Evolutionary conservation across 2,888 invertebrate species (phyloP).

Genomic region (Drosophila antonietae): DNA sequence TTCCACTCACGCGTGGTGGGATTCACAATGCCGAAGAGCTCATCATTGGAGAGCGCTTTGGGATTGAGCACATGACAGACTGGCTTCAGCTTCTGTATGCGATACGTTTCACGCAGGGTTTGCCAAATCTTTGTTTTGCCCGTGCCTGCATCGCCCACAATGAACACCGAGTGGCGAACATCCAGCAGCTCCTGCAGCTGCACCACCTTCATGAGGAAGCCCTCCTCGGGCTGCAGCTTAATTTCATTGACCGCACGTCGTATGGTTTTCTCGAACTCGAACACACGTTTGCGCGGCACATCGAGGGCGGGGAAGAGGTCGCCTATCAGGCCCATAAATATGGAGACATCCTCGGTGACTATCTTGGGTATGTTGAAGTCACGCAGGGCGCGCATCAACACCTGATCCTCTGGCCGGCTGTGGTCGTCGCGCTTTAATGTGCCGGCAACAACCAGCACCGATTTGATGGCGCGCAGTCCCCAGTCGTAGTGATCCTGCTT

Average conservation of each 20-base stretch:
- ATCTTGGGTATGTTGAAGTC: constrained; percentile 98
- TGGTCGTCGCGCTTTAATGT: constrained; percentile 93
- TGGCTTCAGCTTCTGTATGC: constrained; percentile 88
- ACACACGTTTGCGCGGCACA: constrained; percentile 94
- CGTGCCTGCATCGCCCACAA: constrained; percentile 94
- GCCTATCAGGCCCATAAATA: constrained; percentile 97
- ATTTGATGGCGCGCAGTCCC: constrained; percentile 98
- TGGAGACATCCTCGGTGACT: constrained; percentile 95
- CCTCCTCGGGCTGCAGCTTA: constrained; percentile 95
- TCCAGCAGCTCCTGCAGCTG: constrained; percentile 97
- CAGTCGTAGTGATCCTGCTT: constrained; percentile 99
- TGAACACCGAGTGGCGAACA: constrained; percentile 97
- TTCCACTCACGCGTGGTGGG: constrained; percentile 97
- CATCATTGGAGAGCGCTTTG: constrained; percentile 97
- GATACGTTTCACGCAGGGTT: constrained; percentile 92
- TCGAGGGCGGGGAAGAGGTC: constrained; percentile 97
- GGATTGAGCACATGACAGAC: constrained; percentile 95
- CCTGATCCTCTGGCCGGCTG: constrained; percentile 95
- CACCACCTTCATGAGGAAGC: constrained; percentile 94
- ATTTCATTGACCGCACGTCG: constrained; percentile 92
- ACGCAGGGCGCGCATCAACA: constrained; percentile 96
- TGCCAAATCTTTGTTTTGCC: constrained; percentile 98
- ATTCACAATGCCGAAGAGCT: constrained; percentile 97
- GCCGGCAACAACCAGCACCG: constrained; percentile 97
- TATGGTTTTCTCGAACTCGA: constrained; percentile 93